phyloP scores from a whole-genome alignment of 2,113 vertebrate genomes.

The Pseudorasbora parva region DNA sequence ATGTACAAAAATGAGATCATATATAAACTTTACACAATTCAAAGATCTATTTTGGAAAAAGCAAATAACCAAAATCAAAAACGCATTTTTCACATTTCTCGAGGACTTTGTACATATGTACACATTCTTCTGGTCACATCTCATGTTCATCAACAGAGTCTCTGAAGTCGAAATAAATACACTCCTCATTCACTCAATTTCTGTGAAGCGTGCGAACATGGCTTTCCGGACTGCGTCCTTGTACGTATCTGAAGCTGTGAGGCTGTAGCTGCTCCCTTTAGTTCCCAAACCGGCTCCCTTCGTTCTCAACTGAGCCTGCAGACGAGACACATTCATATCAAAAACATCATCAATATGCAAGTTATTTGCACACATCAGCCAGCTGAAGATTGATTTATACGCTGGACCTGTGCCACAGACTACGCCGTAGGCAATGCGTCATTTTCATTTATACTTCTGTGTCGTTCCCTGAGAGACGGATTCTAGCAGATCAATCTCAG shows the following conservation, averaged over 20 bases:
- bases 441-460: too few species aligned
- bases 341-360: neutral
- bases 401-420: too few species aligned
- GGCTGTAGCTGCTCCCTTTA: slow-evolving; percentile 92
- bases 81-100: slow-evolving; percentile 38
- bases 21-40: slow-evolving; percentile 79
- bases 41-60: slow-evolving; percentile 58
- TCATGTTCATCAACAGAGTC: neutral
- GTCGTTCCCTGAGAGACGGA: too few species aligned
- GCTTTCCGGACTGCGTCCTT: slow-evolving; percentile 98
- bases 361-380: neutral
- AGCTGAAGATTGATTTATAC: too few species aligned
- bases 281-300: slow-evolving; percentile 95
- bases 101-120: slow-evolving; percentile 65
- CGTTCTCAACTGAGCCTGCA: slow-evolving; percentile 90
- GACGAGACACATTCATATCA: slow-evolving; percentile 19
- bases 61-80: slow-evolving; percentile 51
- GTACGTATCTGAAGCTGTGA: slow-evolving; percentile 91
- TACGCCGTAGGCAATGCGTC: too few species aligned
- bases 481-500: too few species aligned
- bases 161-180: slow-evolving; percentile 12
- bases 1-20: slow-evolving; percentile 72
- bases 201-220: slow-evolving; percentile 98
- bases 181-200: slow-evolving; percentile 83
- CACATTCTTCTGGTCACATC: slow-evolving; percentile 56